Conservation (phyloP, 2,888 invertebrate genomes). For the Plebejus melissa region DNA sequence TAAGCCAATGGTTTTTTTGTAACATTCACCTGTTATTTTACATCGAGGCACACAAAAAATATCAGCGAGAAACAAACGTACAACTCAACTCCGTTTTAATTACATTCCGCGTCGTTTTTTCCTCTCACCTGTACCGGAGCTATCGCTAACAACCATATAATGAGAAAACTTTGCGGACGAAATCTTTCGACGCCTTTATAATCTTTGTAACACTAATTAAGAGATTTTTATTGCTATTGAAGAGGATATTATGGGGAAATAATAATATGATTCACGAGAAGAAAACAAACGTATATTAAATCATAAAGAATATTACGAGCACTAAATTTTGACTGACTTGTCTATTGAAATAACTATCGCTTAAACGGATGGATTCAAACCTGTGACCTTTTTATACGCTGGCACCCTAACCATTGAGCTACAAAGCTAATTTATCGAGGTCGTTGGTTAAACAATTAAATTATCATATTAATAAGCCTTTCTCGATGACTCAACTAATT, state of each 20-base stretch:
- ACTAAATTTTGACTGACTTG: neutral
- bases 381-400: neutral
- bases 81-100: constrained; percentile 54
- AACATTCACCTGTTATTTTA: neutral
- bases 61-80: constrained; percentile 35
- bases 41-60: constrained; percentile 19
- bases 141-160: constrained; percentile 54
- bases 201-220: constrained; percentile 28
- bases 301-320: neutral
- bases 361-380: neutral
- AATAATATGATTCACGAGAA: neutral
- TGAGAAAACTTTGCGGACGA: constrained; percentile 55
- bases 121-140: constrained; percentile 46
- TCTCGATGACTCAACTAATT: constrained; percentile 24
- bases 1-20: no score
- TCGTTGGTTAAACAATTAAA: neutral
- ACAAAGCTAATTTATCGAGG: neutral
- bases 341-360: no score
- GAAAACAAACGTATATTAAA: neutral
- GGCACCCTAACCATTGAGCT: neutral
- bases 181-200: constrained; percentile 26
- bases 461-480: neutral
- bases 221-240: constrained; percentile 17
- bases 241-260: neutral
- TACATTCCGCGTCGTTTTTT: constrained; percentile 51